Evolutionary conservation across 2,888 invertebrate genomes (phyloP), one percentile per base, ranked within the genome.

Genomic region (Aphidoletes aphidimyza): DNA sequence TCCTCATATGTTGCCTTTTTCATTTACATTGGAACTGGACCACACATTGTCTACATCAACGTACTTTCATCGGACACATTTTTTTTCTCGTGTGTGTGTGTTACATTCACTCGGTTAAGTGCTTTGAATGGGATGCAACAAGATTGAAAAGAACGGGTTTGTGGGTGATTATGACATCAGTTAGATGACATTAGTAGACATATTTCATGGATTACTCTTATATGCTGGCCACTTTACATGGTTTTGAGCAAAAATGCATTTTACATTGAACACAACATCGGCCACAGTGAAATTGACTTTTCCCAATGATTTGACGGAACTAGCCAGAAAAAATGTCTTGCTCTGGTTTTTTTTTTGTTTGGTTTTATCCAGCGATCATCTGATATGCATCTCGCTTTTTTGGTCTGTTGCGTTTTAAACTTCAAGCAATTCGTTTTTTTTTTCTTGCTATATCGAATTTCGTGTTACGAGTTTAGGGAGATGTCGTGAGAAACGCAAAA

Each of bases 401-500:
- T 81, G 81, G 81, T 37, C 81, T 37, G 37, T 81, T 81, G 81
- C 81, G 37, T 81, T 81, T 81, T 22, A 81, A 81, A 9, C 81
- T 8, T 37, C 81, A 37, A 11, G n/a, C 22, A 81, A 81, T 81
- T 81, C n/a, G n/a, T n/a, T n/a, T n/a, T n/a, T n/a, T n/a, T n/a
- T n/a, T n/a, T n/a, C 37, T 81, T 30, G 19, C 81, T 81, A 34
- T 78, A 81, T 81, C 81, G 11, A 81, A 81, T 81, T 81, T 37
- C 81, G 37, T 37, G 81, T n/a, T n/a, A n/a, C 37, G 37, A 81
- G 81, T 22, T 9, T 37, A 81, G 36, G 81, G 39, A 81, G n/a
- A 81, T 81, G 36, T 37, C 81, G 37, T 81, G 81, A 81, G 81
- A 81, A 81, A 81, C 81, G 81, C 69, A 69, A 69, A 69, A 69